Percentiles rank a stretch among this genome's conserved stretches.
Evolutionary conservation across 2,888 invertebrate genomes (phyloP).

Genomic region (Diaphora mendica): DNA sequence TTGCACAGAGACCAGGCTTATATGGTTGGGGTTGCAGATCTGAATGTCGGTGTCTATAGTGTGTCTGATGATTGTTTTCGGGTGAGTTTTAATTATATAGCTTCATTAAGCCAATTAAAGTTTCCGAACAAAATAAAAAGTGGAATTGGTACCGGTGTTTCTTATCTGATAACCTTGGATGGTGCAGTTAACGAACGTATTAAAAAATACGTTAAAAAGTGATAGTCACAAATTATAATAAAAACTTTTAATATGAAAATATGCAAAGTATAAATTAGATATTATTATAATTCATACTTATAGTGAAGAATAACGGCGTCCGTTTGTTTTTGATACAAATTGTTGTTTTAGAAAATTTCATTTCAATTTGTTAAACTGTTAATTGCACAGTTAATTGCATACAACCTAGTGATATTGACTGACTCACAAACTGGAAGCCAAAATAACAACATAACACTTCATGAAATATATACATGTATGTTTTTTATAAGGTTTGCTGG

Average conservation of each 20-base stretch:
- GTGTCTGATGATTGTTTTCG: conserved; percentile 90
- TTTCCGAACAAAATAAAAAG: not conserved
- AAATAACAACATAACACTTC: not conserved
- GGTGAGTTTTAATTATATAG: conserved; percentile 77
- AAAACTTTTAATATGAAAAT: not conserved
- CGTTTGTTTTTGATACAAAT: not conserved
- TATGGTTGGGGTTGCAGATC: conserved; percentile 73
- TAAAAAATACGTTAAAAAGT: not conserved
- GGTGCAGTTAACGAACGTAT: not conserved
- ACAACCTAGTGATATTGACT: not conserved
- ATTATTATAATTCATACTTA: not conserved
- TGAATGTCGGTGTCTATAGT: conserved; percentile 86
- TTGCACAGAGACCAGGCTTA: conserved; percentile 90
- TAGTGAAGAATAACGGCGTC: not conserved
- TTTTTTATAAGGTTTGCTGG: too few relatives aligned
- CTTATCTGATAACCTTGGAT: not conserved
- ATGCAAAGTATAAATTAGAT: not conserved
- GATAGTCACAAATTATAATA: not conserved
- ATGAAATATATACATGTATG: not conserved
- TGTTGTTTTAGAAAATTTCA: not conserved
- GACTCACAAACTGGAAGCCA: not conserved
- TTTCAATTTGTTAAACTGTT: not conserved
- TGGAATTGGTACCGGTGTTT: not conserved
- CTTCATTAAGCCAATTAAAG: too few relatives aligned
- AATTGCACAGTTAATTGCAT: not conserved